phyloP scores from a whole-genome alignment of 1,140 invertebrate genomes.

The Nixonia krombeini region DNA sequence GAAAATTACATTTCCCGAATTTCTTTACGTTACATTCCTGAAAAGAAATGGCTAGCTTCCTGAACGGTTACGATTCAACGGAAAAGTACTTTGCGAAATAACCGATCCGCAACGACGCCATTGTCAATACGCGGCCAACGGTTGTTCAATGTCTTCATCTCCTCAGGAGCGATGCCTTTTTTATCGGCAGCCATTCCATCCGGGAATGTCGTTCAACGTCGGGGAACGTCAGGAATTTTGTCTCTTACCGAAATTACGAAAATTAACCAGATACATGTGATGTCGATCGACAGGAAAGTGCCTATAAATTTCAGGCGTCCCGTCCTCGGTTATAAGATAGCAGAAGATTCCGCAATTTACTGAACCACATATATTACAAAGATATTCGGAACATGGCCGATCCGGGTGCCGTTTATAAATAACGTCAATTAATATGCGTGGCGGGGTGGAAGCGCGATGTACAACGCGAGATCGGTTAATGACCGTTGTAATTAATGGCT shows the following conservation, averaged over 20 bases:
- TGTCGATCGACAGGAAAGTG: conserved; percentile 39
- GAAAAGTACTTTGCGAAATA: too few relatives aligned
- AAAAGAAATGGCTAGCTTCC: too few relatives aligned
- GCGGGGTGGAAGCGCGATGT: conserved; percentile 43
- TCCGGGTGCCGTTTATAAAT: conserved; percentile 35
- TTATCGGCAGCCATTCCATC: background rate
- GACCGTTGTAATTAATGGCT: conserved; percentile 48
- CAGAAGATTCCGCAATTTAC: conserved; percentile 41
- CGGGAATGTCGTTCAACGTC: conserved; percentile 18
- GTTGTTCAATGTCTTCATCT: background rate
- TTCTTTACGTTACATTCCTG: too few relatives aligned
- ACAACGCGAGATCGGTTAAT: conserved; percentile 44
- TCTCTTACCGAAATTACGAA: conserved; percentile 41
- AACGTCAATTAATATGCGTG: conserved; percentile 51
- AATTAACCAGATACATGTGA: conserved; percentile 34
- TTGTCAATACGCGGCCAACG: background rate
- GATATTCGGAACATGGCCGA: conserved; percentile 39
- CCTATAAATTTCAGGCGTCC: conserved; percentile 44
- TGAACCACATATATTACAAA: conserved; percentile 44
- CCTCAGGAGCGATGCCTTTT: background rate
- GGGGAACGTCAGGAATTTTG: conserved; percentile 35
- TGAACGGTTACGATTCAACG: too few relatives aligned
- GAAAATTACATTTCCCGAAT: too few relatives aligned
- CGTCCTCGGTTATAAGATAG: conserved; percentile 30
- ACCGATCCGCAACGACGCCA: too few relatives aligned